Conservation (phyloP, 2,888 invertebrate species). For the Rhabditophanes sp. region DNA sequence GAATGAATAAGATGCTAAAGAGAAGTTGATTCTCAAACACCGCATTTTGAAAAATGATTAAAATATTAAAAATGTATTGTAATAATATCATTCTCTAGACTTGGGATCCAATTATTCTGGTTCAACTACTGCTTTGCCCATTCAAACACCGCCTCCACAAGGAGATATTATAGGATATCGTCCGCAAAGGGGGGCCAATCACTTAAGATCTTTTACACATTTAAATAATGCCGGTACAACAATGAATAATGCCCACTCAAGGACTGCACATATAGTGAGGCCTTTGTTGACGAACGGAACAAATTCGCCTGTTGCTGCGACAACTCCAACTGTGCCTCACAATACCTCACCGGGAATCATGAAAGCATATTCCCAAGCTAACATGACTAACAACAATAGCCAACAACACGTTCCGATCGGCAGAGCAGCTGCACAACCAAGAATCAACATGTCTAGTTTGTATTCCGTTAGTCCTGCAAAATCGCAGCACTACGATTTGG, state of each 20-base stretch:
- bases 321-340: slow-evolving; percentile 3
- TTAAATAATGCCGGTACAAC: slow-evolving; percentile 18
- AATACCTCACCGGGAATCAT: too few species aligned
- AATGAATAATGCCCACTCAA: slow-evolving; percentile 6
- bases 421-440: slow-evolving; percentile 34
- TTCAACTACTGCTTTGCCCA: slow-evolving; percentile 23
- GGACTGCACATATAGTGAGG: slow-evolving; percentile 18
- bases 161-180: too few species aligned
- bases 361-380: slow-evolving; percentile 7
- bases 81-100: slow-evolving; percentile 9
- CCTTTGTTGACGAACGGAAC: slow-evolving; percentile 19
- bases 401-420: slow-evolving; percentile 38
- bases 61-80: too few species aligned
- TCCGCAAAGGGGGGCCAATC: too few species aligned
- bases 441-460: slow-evolving; percentile 34
- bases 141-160: slow-evolving; percentile 25
- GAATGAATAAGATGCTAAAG: too few species aligned
- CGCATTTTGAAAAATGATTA: too few species aligned
- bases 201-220: slow-evolving; percentile 23
- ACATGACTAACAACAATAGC: slow-evolving; percentile 8
- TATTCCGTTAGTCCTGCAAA: slow-evolving; percentile 8
- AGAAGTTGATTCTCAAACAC: too few species aligned
- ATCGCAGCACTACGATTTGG: too few species aligned
- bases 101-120: slow-evolving; percentile 28
- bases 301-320: slow-evolving; percentile 7